Evolutionary conservation across 2,888 invertebrate species (phyloP).

Genomic region (Onthophagus sagittarius): DNA sequence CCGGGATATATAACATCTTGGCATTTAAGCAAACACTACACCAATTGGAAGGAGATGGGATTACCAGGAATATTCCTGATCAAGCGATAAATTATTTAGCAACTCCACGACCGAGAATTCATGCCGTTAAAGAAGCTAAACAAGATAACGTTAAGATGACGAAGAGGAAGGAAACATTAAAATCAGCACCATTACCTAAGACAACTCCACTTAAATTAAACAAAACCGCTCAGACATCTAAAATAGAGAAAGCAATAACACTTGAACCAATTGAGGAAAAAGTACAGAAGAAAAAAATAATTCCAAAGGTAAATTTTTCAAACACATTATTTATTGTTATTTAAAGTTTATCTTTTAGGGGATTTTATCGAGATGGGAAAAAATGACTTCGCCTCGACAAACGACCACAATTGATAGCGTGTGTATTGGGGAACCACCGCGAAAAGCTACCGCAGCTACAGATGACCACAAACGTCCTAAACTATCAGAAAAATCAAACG

Average conservation of each 20-base stretch:
- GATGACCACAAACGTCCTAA: constrained; percentile 17
- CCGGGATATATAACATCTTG: constrained; percentile 62
- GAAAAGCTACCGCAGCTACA: background rate
- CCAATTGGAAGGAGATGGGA: constrained; percentile 36
- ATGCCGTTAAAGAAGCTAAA: constrained; percentile 13
- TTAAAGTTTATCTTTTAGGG: background rate
- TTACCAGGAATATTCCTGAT: constrained; percentile 30
- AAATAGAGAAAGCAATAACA: constrained; percentile 4
- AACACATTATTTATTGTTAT: background rate
- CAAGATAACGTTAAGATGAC: background rate
- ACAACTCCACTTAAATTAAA: constrained; percentile 5
- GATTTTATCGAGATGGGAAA: background rate
- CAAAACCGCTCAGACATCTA: constrained; percentile 7
- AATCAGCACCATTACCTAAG: constrained; percentile 28
- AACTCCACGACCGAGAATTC: constrained; percentile 18
- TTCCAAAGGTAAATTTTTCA: constrained; percentile 14
- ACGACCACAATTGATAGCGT: background rate
- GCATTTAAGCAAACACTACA: constrained; percentile 29
- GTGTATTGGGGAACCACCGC: constrained; percentile 6
- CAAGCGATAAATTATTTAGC: constrained; percentile 15
- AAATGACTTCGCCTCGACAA: constrained; percentile 6
- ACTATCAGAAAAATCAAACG: background rate
- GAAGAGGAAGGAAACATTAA: constrained; percentile 25
- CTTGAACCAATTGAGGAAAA: constrained; percentile 23
- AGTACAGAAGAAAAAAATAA: constrained; percentile 17